Evolutionary conservation across 1,140 invertebrate species (phyloP), one percentile per base, ranked within the genome.

Genomic region (Phocides pigmalion): DNA sequence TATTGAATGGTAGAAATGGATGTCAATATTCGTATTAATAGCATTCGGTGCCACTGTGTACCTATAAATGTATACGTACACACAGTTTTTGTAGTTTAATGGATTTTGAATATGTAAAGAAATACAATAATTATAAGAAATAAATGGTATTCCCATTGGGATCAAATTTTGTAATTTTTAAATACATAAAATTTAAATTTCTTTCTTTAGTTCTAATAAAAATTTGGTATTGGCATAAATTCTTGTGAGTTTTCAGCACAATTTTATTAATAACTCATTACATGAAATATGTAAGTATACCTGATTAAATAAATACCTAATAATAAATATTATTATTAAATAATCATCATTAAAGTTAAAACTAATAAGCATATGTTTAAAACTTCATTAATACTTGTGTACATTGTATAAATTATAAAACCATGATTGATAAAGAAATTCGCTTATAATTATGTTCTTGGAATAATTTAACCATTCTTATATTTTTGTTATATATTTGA

Each of bases 221-320:
- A 28, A 14, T 22, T 22, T 56, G 41, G 16, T 35, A 35, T 56
- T 15, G 39, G 28, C 19, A 46, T 59, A 37, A 25, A 15, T 19
- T 58, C 41, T 19, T 46, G 46, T 46, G 16, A n/a, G 22, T 59
- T 20, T 15, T 59, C 17, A 59, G 54, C 41, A 59, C 41, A 58
- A 58, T 58, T 20, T 58, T 44, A 58, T 44, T 15, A 44, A 58
- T 44, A 28, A 20, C 25, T 39, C 42, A 28, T 44, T 46, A 59
- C 17, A 59, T 32, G 54, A 59, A 59, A 54, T 46, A 11, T 59
- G 41, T 59, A 59, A 59, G 54, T 44, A 28, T 59, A 59, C 25
- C 42, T 32, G 54, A 46, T 25, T 46, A 58, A 54, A 19, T 39
- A 51, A 28, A n/a, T n/a, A n/a, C n/a, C n/a, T n/a, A n/a, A n/a